phyloP scores from a whole-genome alignment of 2,797 vertebrate species.

The Notamacropus eugenii region DNA sequence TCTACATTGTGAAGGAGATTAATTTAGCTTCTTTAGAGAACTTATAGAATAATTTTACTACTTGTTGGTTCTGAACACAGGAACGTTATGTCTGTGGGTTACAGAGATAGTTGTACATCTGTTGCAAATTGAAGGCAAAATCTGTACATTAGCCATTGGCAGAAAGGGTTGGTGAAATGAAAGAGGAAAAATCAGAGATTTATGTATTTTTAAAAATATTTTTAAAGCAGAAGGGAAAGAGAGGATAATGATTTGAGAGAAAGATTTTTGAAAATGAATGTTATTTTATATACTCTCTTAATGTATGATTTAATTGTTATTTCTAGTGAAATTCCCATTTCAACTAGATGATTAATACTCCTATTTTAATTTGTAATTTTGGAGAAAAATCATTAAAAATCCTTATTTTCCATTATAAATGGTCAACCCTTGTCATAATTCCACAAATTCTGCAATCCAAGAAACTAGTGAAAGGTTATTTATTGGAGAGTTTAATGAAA shows the following conservation, averaged over 20 bases:
- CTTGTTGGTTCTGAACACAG: constrained; percentile 10
- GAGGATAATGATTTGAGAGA: background rate
- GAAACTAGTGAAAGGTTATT: background rate
- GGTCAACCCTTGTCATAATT: background rate
- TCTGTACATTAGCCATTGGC: background rate
- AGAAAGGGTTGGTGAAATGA: background rate
- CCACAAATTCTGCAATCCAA: background rate
- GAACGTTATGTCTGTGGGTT: constrained; percentile 37
- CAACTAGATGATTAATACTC: constrained; percentile 20
- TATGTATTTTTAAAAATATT: background rate
- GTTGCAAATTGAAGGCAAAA: constrained; percentile 27
- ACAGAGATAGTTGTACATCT: constrained; percentile 18
- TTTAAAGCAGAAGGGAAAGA: constrained; percentile 23
- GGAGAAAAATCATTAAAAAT: background rate
- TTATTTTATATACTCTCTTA: background rate
- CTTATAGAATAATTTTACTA: constrained; percentile 48
- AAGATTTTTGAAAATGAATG: constrained; percentile 32
- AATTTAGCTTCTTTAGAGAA: constrained; percentile 29
- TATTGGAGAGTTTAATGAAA: background rate
- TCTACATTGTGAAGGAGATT: constrained; percentile 35
- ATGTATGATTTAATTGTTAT: constrained; percentile 45
- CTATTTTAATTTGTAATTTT: constrained; percentile 36
- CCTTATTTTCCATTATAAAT: background rate
- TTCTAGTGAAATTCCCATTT: constrained; percentile 53
- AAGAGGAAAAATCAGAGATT: constrained; percentile 18